Conservation (phyloP, 2,113 vertebrate genomes). For the Motacilla alba region DNA sequence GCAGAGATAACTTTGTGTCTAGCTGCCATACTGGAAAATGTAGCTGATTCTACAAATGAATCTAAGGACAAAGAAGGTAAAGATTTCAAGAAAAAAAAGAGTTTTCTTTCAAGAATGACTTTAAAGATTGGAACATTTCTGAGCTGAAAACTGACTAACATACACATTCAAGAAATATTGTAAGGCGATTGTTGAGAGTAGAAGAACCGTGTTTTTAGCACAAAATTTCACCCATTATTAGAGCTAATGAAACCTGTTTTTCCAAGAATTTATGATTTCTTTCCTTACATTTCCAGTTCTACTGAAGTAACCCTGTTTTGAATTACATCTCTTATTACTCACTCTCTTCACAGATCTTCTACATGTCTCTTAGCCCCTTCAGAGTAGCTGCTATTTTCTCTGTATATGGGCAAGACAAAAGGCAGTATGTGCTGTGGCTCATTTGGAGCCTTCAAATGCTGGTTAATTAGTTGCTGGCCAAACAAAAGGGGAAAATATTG, state of each 20-base stretch:
- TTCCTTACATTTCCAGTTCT: neutral
- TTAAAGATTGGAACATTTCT: neutral
- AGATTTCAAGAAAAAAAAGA: neutral
- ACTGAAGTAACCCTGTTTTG: neutral
- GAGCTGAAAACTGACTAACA: neutral
- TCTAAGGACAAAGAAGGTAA: conserved; percentile 67
- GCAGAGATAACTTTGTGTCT: conserved; percentile 80
- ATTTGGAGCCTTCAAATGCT: neutral
- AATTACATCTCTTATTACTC: neutral
- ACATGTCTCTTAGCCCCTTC: neutral
- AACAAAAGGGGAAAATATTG: neutral
- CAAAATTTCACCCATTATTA: neutral
- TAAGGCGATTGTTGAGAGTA: neutral
- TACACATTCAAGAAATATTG: neutral
- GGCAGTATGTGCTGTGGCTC: neutral
- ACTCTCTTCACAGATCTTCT: neutral
- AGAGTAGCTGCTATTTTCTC: neutral
- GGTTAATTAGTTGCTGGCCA: neutral
- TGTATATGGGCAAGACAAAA: neutral
- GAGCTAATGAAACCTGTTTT: neutral
- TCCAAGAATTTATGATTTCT: neutral
- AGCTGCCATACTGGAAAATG: conserved; percentile 75
- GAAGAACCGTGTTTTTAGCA: neutral
- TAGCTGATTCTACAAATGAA: conserved; percentile 60
- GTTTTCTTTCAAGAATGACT: neutral